These are phyloP conservation scores for Trileptium ribeirensis DNA, from an alignment of 2,888 invertebrate species.

Conservation along the genomic window DNA sequence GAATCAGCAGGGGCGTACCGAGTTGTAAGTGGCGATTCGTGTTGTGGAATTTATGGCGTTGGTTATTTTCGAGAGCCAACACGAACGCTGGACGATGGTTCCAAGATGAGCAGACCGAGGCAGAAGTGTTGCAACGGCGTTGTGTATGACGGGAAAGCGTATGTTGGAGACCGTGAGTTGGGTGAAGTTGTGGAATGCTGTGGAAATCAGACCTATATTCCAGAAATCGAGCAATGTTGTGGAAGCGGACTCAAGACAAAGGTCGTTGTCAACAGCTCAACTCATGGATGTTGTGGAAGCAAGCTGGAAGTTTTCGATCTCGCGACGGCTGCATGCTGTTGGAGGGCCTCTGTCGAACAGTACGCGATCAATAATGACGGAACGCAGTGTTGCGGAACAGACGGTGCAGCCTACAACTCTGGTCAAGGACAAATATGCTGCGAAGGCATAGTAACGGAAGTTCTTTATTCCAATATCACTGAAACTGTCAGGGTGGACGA, in stretches of 20 bases:
- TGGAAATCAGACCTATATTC: neutral
- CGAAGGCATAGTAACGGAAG: no score
- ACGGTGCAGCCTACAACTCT: neutral
- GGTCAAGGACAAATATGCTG: no score
- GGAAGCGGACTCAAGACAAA: no score
- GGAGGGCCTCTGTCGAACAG: neutral
- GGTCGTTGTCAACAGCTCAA: neutral
- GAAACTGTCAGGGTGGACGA: no score
- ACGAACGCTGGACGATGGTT: neutral
- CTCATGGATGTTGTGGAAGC: neutral
- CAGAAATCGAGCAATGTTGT: neutral
- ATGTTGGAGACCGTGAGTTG: neutral
- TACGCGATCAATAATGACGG: neutral
- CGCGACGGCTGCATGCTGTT: neutral
- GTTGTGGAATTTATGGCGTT: neutral
- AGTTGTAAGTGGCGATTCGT: neutral
- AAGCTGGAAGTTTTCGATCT: neutral
- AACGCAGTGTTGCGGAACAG: neutral
- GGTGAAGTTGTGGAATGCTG: no score
- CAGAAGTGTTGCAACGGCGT: neutral
- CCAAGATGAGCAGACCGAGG: no score
- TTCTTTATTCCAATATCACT: no score
- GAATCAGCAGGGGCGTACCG: neutral
- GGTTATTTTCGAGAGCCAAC: no score
- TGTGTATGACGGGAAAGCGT: neutral